Evolutionary conservation across 2,888 invertebrate genomes (phyloP), one percentile per base, ranked within the genome.

Genomic region (Brachypalpus laphriformis): DNA sequence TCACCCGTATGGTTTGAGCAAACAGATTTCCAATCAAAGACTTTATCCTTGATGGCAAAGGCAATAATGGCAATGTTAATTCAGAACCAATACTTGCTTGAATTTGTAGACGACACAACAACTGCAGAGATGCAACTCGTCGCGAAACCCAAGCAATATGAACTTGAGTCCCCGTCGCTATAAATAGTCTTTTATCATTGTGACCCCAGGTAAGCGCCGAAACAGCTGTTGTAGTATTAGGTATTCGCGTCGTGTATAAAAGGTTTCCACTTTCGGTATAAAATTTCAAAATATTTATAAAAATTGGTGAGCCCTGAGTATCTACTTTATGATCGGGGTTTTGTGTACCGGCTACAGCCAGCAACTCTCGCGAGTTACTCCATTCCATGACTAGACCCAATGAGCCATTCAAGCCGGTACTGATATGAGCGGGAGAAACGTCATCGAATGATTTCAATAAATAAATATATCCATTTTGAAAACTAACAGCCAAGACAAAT

Each of bases 201-300:
- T 99, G 99, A 28, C 98, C 99, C 99, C 99, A 99, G 7, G 99
- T 99, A 89, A 99, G 93, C 1, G 98, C 98, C 61, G 98, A 96
- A 68, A 99, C 97, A 4, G 96, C 95, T 87, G 96, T 89, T 88
- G 95, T 95, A 54, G 94, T 95, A 88, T 94, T 95, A 9, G 97
- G 97, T 89, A 98, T 95, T 59, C 94, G 93, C 47, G 96, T 95
- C 70, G 95, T 95, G 92, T 97, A 98, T 81, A 98, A 94, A 51
- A 98, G 94, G 16, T 94, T 93, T 20, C 98, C 98, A 66, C 94
- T 94, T 89, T 97, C 97, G 34, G 97, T 97, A 91, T 98, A 99
- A 92, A 98, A 98, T 92, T 98, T 97, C 76, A 99, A 94, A 80
- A 97, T 93, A 92, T 98, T 98, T 88, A 94, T 95, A 92, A 94